phyloP scores from a whole-genome alignment of 1,140 invertebrate species.

The Danaus melanippus region DNA sequence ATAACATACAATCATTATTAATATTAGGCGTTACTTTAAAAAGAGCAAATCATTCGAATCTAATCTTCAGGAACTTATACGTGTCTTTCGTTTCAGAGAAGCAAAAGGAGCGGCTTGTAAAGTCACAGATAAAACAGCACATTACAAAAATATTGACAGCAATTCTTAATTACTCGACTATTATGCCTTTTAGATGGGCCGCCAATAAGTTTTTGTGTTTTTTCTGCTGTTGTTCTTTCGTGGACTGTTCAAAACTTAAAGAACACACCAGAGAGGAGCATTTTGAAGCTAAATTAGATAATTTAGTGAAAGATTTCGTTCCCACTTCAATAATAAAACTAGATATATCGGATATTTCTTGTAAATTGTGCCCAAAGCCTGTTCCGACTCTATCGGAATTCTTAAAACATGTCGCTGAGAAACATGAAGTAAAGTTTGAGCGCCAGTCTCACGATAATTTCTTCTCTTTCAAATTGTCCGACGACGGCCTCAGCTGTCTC shows the following conservation, averaged over 20 bases:
- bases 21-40: no score
- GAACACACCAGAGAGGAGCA: slow-evolving; percentile 19
- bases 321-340: slow-evolving; percentile 18
- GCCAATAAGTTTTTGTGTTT: slow-evolving; percentile 50
- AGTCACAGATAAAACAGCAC: slow-evolving; percentile 7
- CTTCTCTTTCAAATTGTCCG: slow-evolving; percentile 27
- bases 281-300: slow-evolving; percentile 17
- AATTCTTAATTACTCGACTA: slow-evolving; percentile 41
- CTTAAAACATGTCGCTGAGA: slow-evolving; percentile 20
- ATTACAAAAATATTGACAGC: slow-evolving; percentile 18
- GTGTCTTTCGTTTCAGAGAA: no score
- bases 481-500: slow-evolving; percentile 28
- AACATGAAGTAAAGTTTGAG: slow-evolving; percentile 23
- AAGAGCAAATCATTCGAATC: no score
- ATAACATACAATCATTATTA: no score
- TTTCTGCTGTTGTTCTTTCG: slow-evolving; percentile 40
- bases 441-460: slow-evolving; percentile 18
- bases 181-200: slow-evolving; percentile 47
- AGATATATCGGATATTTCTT: slow-evolving; percentile 31
- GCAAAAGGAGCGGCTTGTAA: no score
- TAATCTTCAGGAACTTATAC: no score
- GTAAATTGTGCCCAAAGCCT: slow-evolving; percentile 28
- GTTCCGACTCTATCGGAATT: slow-evolving; percentile 25
- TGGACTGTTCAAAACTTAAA: slow-evolving; percentile 23
- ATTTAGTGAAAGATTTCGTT: slow-evolving; percentile 13